Conservation (phyloP, 2,888 invertebrate species). For the Cryptocephalus primarius region DNA sequence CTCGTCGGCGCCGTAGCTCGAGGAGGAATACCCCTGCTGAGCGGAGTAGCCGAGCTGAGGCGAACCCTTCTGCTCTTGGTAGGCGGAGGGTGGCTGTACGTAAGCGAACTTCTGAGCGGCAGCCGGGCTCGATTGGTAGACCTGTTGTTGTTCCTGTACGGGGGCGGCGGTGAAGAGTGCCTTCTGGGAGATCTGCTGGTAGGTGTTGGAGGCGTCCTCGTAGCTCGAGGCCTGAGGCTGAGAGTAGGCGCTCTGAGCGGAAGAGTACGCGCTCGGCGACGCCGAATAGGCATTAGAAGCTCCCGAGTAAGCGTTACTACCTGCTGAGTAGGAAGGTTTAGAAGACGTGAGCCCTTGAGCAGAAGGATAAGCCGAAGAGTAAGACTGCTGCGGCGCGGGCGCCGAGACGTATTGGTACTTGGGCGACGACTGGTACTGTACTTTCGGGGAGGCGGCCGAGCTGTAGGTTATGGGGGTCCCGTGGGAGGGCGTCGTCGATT, state of each 20-base stretch:
- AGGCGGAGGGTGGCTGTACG: conserved; percentile 3
- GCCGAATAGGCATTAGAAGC: conserved; percentile 5
- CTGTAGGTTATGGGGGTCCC: conserved; percentile 11
- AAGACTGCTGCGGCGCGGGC: conserved; percentile 1
- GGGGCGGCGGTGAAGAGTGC: conserved; percentile 8
- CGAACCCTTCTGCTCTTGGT: conserved; percentile 5
- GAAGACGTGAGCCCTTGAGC: background rate
- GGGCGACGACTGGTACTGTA: conserved; percentile 2
- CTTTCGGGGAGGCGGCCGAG: conserved; percentile 7
- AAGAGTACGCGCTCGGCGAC: conserved; percentile 2
- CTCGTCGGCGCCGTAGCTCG: conserved; percentile 7
- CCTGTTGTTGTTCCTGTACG: conserved; percentile 4
- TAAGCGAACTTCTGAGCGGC: conserved; percentile 5
- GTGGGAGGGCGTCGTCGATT: conserved; percentile 14
- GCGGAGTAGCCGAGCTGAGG: conserved; percentile 4
- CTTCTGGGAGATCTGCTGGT: conserved; percentile 12
- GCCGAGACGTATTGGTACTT: conserved; percentile 4
- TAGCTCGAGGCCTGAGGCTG: conserved; percentile 5
- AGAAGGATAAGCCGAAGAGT: conserved; percentile 1
- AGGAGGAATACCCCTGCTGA: conserved; percentile 6
- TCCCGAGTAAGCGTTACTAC: background rate
- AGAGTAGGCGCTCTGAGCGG: conserved; percentile 1
- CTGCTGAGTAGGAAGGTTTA: background rate
- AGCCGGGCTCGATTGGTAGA: conserved; percentile 4
- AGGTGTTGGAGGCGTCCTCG: conserved; percentile 6